phyloP scores from a whole-genome alignment of 2,797 vertebrate genomes.

The Myotis daubentonii region DNA sequence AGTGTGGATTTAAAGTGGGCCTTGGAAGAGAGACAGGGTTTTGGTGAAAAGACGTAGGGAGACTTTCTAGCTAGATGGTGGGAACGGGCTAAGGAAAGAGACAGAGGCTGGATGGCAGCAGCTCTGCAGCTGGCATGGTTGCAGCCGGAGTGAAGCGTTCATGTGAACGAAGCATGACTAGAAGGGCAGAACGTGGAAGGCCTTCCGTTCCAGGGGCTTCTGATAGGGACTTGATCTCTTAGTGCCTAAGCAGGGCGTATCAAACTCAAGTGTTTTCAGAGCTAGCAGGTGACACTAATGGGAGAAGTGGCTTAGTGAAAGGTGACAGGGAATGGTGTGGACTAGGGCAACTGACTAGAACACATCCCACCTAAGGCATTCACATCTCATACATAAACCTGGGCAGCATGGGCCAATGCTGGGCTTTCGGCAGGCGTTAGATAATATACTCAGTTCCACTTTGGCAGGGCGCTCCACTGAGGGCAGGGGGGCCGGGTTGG shows the following conservation, averaged over 20 bases:
- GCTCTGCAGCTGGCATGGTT: not conserved
- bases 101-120: not conserved
- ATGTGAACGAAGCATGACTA: not conserved
- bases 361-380: not conserved
- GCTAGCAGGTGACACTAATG: not conserved
- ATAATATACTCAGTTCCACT: not conserved
- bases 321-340: not conserved
- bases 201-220: not conserved
- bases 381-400: not conserved
- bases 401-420: accelerated
- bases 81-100: not conserved
- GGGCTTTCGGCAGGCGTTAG: not conserved
- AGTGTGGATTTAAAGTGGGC: not conserved
- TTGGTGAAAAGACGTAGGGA: not conserved
- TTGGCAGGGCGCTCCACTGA: not conserved
- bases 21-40: not conserved
- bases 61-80: not conserved
- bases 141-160: not conserved
- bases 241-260: not conserved
- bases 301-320: not conserved
- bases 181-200: not conserved
- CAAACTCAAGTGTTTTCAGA: not conserved
- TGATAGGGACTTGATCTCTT: not conserved
- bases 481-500: not conserved
- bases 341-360: not conserved